Evolutionary conservation across 2,113 vertebrate genomes (phyloP).

Genomic region (Oplegnathus fasciatus): DNA sequence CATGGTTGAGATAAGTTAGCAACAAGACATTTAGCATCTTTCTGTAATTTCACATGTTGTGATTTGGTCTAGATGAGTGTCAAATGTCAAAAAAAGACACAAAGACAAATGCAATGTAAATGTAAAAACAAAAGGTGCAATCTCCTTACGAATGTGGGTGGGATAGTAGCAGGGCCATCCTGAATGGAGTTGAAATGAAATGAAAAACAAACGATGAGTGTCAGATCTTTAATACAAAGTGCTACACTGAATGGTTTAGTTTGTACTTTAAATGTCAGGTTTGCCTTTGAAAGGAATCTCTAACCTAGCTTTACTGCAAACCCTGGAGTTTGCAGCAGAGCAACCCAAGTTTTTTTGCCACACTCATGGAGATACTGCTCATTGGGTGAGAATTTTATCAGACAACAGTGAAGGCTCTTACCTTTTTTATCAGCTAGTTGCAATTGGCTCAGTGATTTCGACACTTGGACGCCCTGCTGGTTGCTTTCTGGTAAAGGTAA

Average conservation of each 20-base stretch:
- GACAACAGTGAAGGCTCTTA: background rate
- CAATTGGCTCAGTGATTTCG: background rate
- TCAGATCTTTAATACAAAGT: background rate
- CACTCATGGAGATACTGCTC: background rate
- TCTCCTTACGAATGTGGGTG: conserved; percentile 25
- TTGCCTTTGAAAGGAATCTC: background rate
- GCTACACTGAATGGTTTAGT: background rate
- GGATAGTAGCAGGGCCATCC: background rate
- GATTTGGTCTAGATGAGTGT: background rate
- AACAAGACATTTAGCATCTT: background rate
- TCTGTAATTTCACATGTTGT: background rate
- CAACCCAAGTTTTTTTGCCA: no score
- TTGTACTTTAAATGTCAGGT: background rate
- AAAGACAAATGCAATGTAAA: background rate
- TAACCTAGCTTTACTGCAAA: background rate
- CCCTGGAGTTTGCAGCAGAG: no score
- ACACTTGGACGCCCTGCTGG: fast-evolving
- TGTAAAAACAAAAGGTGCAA: background rate
- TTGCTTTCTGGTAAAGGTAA: conserved; percentile 34
- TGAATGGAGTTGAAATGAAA: conserved; percentile 1
- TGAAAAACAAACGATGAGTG: background rate
- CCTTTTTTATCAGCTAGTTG: background rate
- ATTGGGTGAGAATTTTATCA: background rate
- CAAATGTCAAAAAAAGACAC: background rate
- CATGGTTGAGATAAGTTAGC: background rate